Evolutionary conservation across 2,797 vertebrate species (phyloP).

Genomic region (Pipistrellus pygmaeus): DNA sequence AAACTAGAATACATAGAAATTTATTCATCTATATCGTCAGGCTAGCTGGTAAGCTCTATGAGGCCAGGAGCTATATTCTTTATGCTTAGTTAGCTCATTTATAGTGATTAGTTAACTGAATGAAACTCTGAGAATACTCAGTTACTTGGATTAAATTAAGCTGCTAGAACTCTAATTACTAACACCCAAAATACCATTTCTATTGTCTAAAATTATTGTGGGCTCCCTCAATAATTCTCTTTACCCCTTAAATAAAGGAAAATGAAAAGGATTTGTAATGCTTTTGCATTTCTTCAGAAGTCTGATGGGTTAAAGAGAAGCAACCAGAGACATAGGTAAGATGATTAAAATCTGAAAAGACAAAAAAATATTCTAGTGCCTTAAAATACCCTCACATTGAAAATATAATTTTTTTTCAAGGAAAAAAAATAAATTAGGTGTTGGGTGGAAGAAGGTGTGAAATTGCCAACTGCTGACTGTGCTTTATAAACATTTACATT

Average conservation of each 20-base stretch:
- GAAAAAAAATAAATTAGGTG: conserved; percentile 73
- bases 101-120: background rate
- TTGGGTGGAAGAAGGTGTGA: conserved; percentile 71
- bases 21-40: background rate
- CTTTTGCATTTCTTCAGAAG: background rate
- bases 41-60: background rate
- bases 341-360: conserved; percentile 58
- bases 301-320: background rate
- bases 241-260: background rate
- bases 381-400: conserved; percentile 48
- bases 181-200: conserved; percentile 4
- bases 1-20: background rate
- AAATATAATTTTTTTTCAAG: conserved; percentile 40
- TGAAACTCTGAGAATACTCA: background rate
- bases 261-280: background rate
- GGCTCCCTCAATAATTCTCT: background rate
- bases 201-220: background rate
- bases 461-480: conserved; percentile 61
- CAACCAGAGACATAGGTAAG: background rate
- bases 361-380: background rate
- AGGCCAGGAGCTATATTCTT: background rate
- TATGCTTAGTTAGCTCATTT: background rate
- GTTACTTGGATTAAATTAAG: background rate
- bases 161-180: background rate
- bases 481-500: conserved; percentile 79